A percentile compares a stretch with the other conserved stretches of the same genome.
Evolutionary conservation across 2,113 vertebrate species (phyloP).

Genomic region (Opisthocomus hoazin): DNA sequence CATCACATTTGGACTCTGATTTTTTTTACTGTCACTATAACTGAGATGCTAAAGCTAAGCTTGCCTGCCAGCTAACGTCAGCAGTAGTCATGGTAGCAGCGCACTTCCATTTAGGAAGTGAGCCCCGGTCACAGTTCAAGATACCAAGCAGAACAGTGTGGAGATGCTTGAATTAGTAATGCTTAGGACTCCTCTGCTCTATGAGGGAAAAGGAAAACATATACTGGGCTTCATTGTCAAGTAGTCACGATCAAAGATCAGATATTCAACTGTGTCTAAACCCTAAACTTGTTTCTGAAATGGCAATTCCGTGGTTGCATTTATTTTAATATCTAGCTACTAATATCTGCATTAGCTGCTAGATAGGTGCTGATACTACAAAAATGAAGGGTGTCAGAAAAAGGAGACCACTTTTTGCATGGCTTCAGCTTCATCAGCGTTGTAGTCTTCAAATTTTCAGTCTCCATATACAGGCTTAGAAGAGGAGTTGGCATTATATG

Average conservation of each 20-base stretch:
- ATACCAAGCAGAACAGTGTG: background rate
- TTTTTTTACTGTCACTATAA: background rate
- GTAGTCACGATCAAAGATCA: background rate
- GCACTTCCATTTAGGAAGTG: background rate
- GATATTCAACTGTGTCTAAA: background rate
- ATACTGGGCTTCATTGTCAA: background rate
- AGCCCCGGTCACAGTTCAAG: background rate
- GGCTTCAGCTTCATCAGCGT: background rate
- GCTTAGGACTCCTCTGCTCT: background rate
- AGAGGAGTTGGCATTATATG: background rate
- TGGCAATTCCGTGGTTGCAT: background rate
- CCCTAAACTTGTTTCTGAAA: background rate
- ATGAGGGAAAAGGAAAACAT: background rate
- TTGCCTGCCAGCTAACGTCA: background rate
- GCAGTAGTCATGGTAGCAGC: background rate
- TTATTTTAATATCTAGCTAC: background rate
- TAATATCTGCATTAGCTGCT: background rate
- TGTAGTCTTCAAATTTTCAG: background rate
- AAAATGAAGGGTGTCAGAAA: background rate
- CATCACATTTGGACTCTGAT: background rate
- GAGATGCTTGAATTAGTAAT: background rate
- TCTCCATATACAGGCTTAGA: background rate
- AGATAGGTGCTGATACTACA: background rate
- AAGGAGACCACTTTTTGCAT: background rate
- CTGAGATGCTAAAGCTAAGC: background rate